Base-by-base conservation (phyloP, 2,888 invertebrate species). In the Notodonta ziczac region DNA sequence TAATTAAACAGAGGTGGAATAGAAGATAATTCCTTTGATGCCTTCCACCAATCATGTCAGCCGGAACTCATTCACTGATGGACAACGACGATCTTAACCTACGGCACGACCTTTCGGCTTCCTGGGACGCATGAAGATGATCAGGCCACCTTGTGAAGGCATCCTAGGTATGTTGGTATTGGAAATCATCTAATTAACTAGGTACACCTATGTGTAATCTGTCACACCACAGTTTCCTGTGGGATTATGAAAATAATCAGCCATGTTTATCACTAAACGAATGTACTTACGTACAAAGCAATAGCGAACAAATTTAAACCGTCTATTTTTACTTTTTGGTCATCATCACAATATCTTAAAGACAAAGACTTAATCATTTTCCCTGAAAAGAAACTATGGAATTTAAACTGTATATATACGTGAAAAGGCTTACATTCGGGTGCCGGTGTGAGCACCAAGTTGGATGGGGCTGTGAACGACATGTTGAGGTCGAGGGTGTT, bases 401-500 rank as follows among this genome's bases (percentile, higher is more conserved):
- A 56, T 24, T 44, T 24, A 16, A 56, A 44, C 13, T 44, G 12
- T 56, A 24, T 24, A 24, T 24, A 24, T 24, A 24, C 24, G 24
- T 24, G 12, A 12, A 56, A 66, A 42, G n/a, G 82, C 90, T 92
- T 73, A 93, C 93, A 93, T 85, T 93, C 93, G 0, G 93, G 93
- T 42, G 93, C 93, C 14, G 93, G 93, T 57, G 93, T 93, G 66
- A 93, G 89, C 48, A 93, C 93, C 65, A 93, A 78, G 71, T 92
- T 92, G 7, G 93, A 90, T 39, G 93, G 90, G 14, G 92, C 85
- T 32, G 90, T 74, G 77, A 85, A 91, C 46, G 88, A 82, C 88
- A 90, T 90, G 65, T 85, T 84, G 61, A 92, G 85, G 74, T 91
- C 92, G 62, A 92, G 80, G 40, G 85, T 81, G 69, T 88, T 87